These are phyloP conservation scores for Cyclina sinensis DNA, from an alignment of 1,140 invertebrate genomes.

Conservation along the genomic window DNA sequence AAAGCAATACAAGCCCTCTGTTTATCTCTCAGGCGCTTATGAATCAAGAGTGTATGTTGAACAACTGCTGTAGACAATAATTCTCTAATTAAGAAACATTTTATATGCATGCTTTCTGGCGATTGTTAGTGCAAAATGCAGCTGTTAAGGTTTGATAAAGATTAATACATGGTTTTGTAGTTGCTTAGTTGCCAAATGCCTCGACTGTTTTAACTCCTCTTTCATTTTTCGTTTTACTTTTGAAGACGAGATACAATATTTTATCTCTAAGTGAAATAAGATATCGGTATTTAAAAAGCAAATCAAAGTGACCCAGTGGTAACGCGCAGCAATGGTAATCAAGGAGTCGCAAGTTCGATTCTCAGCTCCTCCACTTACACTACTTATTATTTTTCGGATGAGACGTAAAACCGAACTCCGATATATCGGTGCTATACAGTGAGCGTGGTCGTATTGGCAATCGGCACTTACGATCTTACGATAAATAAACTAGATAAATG, in stretches of 20 bases:
- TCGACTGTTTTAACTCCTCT: not conserved
- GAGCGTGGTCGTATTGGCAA: too few species aligned
- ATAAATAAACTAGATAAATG: too few species aligned
- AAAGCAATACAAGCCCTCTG: not conserved
- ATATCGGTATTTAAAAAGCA: not conserved
- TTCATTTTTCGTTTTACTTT: not conserved
- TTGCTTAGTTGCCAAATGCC: not conserved
- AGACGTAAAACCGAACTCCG: too few species aligned
- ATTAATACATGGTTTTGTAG: slow-evolving; percentile 19
- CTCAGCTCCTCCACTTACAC: too few species aligned
- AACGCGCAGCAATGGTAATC: too few species aligned
- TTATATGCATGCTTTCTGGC: not conserved
- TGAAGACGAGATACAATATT: not conserved
- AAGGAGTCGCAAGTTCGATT: too few species aligned
- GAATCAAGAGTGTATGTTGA: not conserved
- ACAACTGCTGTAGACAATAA: slow-evolving; percentile 20
- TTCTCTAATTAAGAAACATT: slow-evolving; percentile 15
- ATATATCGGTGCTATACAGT: too few species aligned
- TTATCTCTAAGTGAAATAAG: not conserved
- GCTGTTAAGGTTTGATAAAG: not conserved
- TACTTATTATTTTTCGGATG: too few species aligned
- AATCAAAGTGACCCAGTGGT: too few species aligned
- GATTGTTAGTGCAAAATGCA: not conserved
- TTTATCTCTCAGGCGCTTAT: slow-evolving; percentile 7
- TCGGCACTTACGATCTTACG: too few species aligned